Conservation (phyloP, 1,140 invertebrate genomes). For the Aphaenogaster ashmeadi region DNA sequence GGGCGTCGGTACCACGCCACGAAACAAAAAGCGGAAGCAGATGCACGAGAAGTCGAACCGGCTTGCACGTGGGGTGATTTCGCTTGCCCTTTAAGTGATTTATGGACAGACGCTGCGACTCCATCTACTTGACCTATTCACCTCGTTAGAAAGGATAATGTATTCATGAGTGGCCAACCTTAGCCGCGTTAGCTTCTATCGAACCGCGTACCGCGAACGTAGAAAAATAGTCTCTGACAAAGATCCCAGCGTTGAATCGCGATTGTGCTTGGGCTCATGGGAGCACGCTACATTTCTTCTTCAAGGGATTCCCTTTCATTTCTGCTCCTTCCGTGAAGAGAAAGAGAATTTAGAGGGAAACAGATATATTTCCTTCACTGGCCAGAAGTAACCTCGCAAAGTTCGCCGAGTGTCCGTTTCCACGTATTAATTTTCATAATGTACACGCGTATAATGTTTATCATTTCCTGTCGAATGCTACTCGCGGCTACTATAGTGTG, state of each 20-base stretch:
- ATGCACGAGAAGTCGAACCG: slow-evolving; percentile 73
- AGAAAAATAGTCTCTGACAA: slow-evolving; percentile 18
- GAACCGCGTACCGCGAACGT: slow-evolving; percentile 44
- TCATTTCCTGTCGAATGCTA: slow-evolving; percentile 60
- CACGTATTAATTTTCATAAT: slow-evolving; percentile 11
- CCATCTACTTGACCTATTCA: slow-evolving; percentile 84
- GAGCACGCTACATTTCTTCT: slow-evolving; percentile 6
- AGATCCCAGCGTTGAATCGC: not conserved
- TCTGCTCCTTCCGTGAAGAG: not conserved
- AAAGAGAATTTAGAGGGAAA: not conserved
- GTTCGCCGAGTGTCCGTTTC: not conserved
- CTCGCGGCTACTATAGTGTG: slow-evolving; percentile 22
- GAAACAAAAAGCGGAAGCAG: slow-evolving; percentile 81
- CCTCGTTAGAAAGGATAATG: slow-evolving; percentile 85
- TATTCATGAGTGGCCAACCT: slow-evolving; percentile 81
- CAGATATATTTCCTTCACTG: not conserved
- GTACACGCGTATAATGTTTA: slow-evolving; percentile 56
- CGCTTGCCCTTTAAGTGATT: slow-evolving; percentile 80
- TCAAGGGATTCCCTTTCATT: not conserved
- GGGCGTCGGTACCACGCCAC: not conserved
- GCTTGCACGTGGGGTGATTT: slow-evolving; percentile 71
- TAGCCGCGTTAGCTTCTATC: slow-evolving; percentile 50
- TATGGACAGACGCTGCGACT: slow-evolving; percentile 81
- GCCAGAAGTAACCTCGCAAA: not conserved
- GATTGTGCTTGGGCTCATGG: not conserved